phyloP scores from a whole-genome alignment of 2,797 vertebrate genomes.

The Mus caroli region DNA sequence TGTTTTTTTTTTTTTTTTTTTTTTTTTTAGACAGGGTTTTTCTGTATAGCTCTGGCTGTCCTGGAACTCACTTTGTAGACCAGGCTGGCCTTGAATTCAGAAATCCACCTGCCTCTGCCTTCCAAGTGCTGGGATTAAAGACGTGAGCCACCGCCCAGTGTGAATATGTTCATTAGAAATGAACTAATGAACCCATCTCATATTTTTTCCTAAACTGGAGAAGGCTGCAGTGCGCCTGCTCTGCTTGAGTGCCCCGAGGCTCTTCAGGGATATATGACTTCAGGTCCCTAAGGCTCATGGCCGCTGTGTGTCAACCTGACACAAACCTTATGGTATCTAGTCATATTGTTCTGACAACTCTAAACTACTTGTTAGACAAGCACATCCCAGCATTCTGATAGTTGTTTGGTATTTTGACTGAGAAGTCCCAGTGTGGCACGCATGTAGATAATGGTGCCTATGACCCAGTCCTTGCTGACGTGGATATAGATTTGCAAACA shows the following conservation, averaged over 20 bases:
- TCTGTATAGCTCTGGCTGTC: too few species aligned
- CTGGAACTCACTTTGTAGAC: too few species aligned
- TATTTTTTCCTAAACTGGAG: background rate
- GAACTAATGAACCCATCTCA: background rate
- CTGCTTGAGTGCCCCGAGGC: background rate
- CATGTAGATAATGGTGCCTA: background rate
- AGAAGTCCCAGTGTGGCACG: background rate
- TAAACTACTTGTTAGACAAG: background rate
- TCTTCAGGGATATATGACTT: background rate
- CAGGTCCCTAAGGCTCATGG: background rate
- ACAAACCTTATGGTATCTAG: background rate
- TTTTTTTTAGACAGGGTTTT: too few species aligned
- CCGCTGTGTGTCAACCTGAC: background rate
- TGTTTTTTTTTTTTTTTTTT: too few species aligned
- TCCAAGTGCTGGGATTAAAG: too few species aligned
- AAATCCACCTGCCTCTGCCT: too few species aligned
- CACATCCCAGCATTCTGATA: background rate
- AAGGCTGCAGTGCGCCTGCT: background rate
- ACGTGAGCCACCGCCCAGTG: background rate
- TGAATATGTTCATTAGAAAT: background rate
- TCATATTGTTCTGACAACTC: background rate
- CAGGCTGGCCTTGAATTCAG: too few species aligned
- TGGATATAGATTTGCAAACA: background rate
- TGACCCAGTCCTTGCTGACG: background rate
- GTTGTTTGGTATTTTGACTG: conserved; percentile 1